Conservation (phyloP, 30 jellyfish, hydroid and myxozoan genomes). For the Calvadosia cruxmelitensis region DNA sequence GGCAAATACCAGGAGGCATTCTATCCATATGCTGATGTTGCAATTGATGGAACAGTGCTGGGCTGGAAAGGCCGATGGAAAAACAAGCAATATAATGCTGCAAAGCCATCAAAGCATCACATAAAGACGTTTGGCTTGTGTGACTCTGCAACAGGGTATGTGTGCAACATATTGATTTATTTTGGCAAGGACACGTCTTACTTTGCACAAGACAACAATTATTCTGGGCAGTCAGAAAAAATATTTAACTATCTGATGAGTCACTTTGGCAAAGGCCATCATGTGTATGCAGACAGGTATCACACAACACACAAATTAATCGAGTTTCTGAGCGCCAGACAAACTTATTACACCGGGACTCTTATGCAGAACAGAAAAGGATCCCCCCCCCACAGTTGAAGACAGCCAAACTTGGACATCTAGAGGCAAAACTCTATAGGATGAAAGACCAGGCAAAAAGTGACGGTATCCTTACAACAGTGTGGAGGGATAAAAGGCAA, state of each 20-base stretch:
- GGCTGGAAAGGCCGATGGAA: constrained; percentile 34
- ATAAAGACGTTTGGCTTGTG: constrained; percentile 23
- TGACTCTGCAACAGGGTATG: constrained; percentile 41
- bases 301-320: constrained; percentile 3
- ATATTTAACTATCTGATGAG: constrained; percentile 18
- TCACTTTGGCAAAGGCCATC: constrained; percentile 33
- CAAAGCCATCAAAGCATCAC: constrained; percentile 26
- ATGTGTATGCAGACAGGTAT: constrained; percentile 26
- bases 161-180: constrained; percentile 14
- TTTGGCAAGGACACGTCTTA: constrained; percentile 21
- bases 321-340: background rate
- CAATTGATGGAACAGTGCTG: constrained; percentile 34
- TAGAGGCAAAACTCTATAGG: constrained; percentile 8
- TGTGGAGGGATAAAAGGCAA: constrained; percentile 28
- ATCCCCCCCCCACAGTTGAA: background rate
- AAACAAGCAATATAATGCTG: constrained; percentile 31
- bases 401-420: background rate
- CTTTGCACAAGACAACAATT: no score
- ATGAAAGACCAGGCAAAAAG: background rate
- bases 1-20: constrained; percentile 14
- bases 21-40: constrained; percentile 10
- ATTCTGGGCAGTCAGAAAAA: background rate
- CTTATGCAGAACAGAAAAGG: background rate
- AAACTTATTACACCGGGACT: constrained; percentile 19
- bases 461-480: constrained; percentile 1